Percentiles rank a stretch among this genome's conserved stretches.
Conservation (phyloP, 2,113 vertebrate genomes). For the Raja brachyura region DNA sequence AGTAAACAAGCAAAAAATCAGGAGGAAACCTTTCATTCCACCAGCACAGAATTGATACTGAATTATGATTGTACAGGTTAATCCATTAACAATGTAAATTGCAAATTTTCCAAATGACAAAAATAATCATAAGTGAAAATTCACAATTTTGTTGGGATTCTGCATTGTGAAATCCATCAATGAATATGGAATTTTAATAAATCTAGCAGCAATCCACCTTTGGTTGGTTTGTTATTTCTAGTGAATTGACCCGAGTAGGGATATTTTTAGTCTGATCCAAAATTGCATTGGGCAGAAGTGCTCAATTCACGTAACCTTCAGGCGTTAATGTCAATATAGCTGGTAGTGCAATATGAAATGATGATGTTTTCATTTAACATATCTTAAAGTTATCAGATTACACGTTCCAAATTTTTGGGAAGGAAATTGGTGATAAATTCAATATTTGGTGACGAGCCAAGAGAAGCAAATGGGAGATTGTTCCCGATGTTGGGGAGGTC, state of each 20-base stretch:
- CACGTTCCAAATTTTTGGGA: not conserved
- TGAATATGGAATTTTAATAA: not conserved
- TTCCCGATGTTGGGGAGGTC: too few relatives aligned
- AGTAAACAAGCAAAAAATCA: too few relatives aligned
- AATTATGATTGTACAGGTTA: not conserved
- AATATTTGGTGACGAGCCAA: not conserved
- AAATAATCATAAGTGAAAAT: not conserved
- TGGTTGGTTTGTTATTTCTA: not conserved
- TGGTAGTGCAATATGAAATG: not conserved
- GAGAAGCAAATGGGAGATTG: not conserved
- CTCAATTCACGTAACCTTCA: not conserved
- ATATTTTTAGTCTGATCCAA: not conserved
- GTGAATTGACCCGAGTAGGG: not conserved
- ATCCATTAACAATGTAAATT: not conserved
- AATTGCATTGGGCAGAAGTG: not conserved
- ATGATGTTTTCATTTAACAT: not conserved
- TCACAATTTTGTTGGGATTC: not conserved
- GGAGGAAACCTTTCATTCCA: too few relatives aligned
- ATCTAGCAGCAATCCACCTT: not conserved
- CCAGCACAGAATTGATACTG: not conserved
- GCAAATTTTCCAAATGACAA: not conserved
- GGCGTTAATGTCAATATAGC: not conserved
- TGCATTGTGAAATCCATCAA: not conserved
- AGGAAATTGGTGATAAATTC: not conserved
- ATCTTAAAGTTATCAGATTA: not conserved